Evolutionary conservation across 2,797 vertebrate species (phyloP).

Genomic region (Calcarius lapponicus): DNA sequence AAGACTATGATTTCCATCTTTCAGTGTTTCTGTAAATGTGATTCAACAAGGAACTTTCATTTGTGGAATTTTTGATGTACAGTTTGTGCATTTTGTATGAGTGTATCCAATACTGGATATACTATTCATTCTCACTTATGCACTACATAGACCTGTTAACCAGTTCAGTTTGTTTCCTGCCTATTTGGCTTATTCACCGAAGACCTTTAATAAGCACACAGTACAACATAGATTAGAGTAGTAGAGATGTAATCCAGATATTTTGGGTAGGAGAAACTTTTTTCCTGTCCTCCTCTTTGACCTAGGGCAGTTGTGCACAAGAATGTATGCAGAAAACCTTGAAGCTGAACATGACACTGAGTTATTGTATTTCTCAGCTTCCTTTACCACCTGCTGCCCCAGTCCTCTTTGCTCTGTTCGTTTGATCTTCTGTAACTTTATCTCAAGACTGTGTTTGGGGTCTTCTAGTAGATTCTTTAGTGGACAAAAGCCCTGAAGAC

Average conservation of each 20-base stretch:
- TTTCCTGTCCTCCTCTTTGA: background rate
- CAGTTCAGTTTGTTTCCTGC: background rate
- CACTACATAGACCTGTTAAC: background rate
- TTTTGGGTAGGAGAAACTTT: rapidly evolving
- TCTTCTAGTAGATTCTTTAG: background rate
- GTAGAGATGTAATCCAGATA: background rate
- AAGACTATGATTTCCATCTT: background rate
- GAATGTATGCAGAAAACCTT: background rate
- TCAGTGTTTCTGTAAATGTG: background rate
- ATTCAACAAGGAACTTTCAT: background rate
- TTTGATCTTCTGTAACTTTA: background rate
- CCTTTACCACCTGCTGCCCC: background rate
- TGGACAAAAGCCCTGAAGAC: background rate
- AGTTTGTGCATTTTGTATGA: background rate
- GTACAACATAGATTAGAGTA: background rate
- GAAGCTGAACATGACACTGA: background rate
- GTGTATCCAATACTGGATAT: background rate
- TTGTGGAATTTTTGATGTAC: background rate
- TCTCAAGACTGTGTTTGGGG: background rate
- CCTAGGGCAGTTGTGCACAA: background rate
- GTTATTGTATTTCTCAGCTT: background rate
- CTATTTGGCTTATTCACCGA: background rate
- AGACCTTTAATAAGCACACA: background rate
- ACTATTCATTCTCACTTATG: background rate
- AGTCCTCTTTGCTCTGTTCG: background rate